These are phyloP conservation scores for Mastomys natalensis DNA, from an alignment of 2,113 vertebrate genomes.

Conservation along the genomic window DNA sequence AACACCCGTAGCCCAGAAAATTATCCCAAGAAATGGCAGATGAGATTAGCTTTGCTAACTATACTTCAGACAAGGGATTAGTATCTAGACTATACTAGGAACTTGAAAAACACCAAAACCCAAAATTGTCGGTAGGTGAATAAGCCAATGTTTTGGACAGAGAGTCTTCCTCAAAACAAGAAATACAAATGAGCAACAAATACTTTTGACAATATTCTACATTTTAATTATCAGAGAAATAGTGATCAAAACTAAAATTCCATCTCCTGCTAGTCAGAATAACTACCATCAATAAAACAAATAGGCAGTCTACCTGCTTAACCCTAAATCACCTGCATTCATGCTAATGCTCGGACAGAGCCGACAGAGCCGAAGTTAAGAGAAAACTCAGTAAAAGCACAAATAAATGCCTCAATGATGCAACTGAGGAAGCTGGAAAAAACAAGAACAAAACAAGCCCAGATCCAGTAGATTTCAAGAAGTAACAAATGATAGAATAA, in stretches of 20 bases:
- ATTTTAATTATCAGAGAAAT: neutral
- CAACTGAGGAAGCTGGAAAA: neutral
- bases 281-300: neutral
- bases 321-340: neutral
- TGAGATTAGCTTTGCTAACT: neutral
- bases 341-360: neutral
- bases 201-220: neutral
- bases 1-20: neutral
- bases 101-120: neutral
- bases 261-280: neutral
- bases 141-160: neutral
- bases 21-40: neutral
- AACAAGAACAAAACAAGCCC: neutral
- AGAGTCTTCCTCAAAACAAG: neutral
- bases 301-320: neutral
- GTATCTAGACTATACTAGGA: neutral
- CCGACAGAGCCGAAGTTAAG: neutral
- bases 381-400: neutral
- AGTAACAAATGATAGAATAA: neutral
- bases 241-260: neutral
- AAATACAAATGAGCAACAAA: neutral
- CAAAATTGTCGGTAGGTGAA: neutral
- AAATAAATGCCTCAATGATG: neutral
- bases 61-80: neutral
- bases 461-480: neutral